Base-by-base conservation (phyloP, 2,888 invertebrate species). In the Portevinia maculata region DNA sequence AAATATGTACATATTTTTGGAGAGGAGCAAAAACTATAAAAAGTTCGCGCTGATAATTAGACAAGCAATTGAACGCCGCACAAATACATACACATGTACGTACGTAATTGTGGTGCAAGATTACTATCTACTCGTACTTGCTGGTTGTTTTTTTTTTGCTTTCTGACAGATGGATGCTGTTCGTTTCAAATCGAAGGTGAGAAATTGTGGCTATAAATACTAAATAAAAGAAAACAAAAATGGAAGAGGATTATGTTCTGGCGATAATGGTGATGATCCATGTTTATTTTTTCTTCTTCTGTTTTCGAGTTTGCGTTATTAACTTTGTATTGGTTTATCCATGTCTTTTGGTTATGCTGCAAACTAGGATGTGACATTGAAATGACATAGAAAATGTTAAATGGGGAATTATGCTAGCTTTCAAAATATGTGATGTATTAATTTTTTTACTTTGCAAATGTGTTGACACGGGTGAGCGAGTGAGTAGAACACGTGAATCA, bases 161-260 rank as follows among this genome's bases (percentile, higher is more conserved):
- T 41, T 59, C 37, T n/a, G 62, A 34, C 52, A 53, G 34, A 57
- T 52, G 52, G 32, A 37, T 37, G 37, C 13, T 55, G 50, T 57
- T 24, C 52, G 15, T 60, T 81, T 70, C 57, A 62, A 67, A 60
- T 65, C 44, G 64, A 65, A 69, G 75, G 53, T 71, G 76, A 81
- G 60, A 75, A 59, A 39, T 46, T 50, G 19, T 46, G 8, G 44
- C 75, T 71, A 81, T 70, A 81, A 75, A 75, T 81, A 71, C 30
- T 48, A 48, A 21, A 7, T n/a, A n/a, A 41, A 53, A 64, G 64
- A 64, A 30, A 57, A 57, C 39, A 19, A 15, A 15, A 50, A 13
- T 67, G 41, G 21, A 52, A 11, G 53, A 53, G 48, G 21, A 37
- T n/a, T 7, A 30, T 34, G 62, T 15, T 24, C 3, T 11, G 21